A percentile compares a stretch with the other conserved stretches of the same genome.
Evolutionary conservation across 2,888 invertebrate genomes (phyloP).

Genomic region (Sphaerophoria rueppellii): DNA sequence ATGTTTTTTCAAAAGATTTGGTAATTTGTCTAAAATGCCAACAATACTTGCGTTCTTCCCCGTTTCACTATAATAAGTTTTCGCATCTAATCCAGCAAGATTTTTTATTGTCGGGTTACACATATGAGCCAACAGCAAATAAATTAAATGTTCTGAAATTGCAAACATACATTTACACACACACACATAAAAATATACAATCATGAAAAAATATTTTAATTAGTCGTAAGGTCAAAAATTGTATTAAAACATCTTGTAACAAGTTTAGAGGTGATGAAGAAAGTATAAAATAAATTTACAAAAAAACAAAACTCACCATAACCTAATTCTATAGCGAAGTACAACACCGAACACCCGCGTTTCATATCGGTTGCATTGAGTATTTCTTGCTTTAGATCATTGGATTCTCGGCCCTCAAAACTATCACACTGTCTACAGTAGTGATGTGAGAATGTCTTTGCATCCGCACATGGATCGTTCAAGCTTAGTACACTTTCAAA

Average conservation of each 20-base stretch:
- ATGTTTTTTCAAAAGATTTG: constrained; percentile 73
- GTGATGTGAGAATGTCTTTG: background rate
- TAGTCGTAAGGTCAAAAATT: background rate
- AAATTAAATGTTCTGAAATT: constrained; percentile 78
- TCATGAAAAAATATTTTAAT: background rate
- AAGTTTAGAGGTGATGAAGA: background rate
- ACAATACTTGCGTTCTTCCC: constrained; percentile 77
- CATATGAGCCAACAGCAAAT: constrained; percentile 78
- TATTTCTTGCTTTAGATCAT: constrained; percentile 75
- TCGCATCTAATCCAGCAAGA: constrained; percentile 78
- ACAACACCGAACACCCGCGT: constrained; percentile 78
- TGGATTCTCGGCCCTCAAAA: constrained; percentile 42
- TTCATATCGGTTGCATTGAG: constrained; percentile 78
- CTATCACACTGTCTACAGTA: constrained; percentile 39
- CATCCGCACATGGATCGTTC: constrained; percentile 41
- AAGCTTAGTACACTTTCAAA: constrained; percentile 30
- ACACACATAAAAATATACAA: constrained; percentile 5
- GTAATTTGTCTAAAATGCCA: constrained; percentile 77
- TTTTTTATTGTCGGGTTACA: constrained; percentile 79
- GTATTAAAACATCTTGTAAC: background rate
- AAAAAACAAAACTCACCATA: constrained; percentile 73
- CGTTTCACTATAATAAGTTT: constrained; percentile 76
- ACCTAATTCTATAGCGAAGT: constrained; percentile 78
- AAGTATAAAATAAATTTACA: background rate
- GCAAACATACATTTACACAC: background rate